Conservation (phyloP, 2,797 vertebrate genomes). For the Xenentodon cancila region DNA sequence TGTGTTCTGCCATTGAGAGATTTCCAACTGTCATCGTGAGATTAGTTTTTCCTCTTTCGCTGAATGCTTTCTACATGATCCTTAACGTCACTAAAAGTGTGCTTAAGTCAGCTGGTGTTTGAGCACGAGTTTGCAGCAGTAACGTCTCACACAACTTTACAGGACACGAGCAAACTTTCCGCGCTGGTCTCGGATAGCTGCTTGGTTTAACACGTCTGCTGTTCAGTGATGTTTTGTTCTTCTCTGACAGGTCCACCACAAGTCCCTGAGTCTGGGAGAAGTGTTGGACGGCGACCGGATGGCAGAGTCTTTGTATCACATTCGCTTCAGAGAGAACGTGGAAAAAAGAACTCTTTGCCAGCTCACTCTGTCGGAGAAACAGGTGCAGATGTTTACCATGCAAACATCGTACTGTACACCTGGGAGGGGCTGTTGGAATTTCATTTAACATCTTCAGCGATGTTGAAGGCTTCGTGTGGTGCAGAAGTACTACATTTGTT, state of each 20-base stretch:
- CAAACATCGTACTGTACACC: not conserved
- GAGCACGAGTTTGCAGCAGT: too few species aligned
- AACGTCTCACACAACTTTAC: too few species aligned
- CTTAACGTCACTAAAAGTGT: too few species aligned
- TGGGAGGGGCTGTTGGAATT: too few species aligned
- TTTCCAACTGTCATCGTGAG: too few species aligned
- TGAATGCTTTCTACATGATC: too few species aligned
- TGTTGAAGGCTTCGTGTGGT: too few species aligned
- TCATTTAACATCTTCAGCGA: too few species aligned
- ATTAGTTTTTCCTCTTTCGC: too few species aligned
- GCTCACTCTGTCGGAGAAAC: constrained; percentile 84
- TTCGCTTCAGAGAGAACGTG: constrained; percentile 85
- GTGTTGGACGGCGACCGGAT: constrained; percentile 94
- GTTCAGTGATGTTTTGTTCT: not conserved
- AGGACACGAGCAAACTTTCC: too few species aligned
- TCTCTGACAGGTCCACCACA: constrained; percentile 84
- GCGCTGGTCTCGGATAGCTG: not conserved
- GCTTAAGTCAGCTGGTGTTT: too few species aligned
- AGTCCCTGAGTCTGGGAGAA: constrained; percentile 91
- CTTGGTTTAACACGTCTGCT: not conserved
- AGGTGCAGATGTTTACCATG: constrained; percentile 61
- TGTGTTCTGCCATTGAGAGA: too few species aligned
- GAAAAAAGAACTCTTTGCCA: constrained; percentile 86
- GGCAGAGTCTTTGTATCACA: constrained; percentile 91
- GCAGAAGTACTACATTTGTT: not conserved